Percentiles rank a stretch among this genome's conserved stretches.
Evolutionary conservation across 1,140 invertebrate species (phyloP).

Genomic region (Heliconius eleuchia): DNA sequence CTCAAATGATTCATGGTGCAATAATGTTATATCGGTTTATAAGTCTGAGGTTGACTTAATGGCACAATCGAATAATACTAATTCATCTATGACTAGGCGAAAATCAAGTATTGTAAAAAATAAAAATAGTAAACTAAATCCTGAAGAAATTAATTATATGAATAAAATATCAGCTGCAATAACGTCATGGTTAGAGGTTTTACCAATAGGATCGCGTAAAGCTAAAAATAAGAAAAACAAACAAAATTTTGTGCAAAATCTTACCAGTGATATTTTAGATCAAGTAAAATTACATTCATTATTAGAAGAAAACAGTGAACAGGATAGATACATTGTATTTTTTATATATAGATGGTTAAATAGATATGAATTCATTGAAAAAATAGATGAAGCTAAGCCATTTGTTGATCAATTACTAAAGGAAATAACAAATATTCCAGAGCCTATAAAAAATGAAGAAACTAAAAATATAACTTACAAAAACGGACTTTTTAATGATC

Average conservation of each 20-base stretch:
- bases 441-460: constrained; percentile 21
- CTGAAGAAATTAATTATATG: constrained; percentile 44
- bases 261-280: constrained; percentile 39
- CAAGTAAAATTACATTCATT: constrained; percentile 47
- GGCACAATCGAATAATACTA: neutral
- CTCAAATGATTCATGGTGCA: neutral
- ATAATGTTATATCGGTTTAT: constrained; percentile 25
- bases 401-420: constrained; percentile 39
- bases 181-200: constrained; percentile 45
- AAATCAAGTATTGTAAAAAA: constrained; percentile 36
- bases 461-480: neutral
- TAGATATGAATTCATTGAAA: constrained; percentile 42
- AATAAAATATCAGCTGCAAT: constrained; percentile 42
- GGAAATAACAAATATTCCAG: constrained; percentile 39
- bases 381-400: constrained; percentile 37
- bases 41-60: constrained; percentile 36
- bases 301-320: constrained; percentile 37
- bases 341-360: constrained; percentile 48
- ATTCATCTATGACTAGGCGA: constrained; percentile 36
- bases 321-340: constrained; percentile 43
- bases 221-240: constrained; percentile 25
- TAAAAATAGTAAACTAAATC: constrained; percentile 34
- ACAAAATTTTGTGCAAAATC: constrained; percentile 31
- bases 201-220: constrained; percentile 41
- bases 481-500: neutral